These are phyloP conservation scores for Elachura formosa DNA, from an alignment of 2,113 vertebrate species.

Conservation along the genomic window DNA sequence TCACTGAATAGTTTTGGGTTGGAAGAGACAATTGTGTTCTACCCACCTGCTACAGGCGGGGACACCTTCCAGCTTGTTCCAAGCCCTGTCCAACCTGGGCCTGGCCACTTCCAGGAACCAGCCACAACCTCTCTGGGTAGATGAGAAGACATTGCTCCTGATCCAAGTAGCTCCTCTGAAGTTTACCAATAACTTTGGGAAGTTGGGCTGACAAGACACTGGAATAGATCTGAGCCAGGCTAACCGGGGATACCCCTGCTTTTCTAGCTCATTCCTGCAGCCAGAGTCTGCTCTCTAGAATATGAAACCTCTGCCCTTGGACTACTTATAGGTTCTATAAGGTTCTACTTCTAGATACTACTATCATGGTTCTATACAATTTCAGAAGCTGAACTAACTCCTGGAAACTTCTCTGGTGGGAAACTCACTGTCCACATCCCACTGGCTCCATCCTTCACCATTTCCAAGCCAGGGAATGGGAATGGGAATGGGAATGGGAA, in stretches of 20 bases:
- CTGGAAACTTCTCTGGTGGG: background rate
- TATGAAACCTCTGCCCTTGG: background rate
- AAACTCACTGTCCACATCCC: background rate
- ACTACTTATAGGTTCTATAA: background rate
- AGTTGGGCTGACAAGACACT: background rate
- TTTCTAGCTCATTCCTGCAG: background rate
- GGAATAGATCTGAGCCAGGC: background rate
- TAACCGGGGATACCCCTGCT: background rate
- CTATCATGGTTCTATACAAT: background rate
- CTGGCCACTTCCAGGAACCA: background rate
- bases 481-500: background rate
- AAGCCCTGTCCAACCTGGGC: background rate
- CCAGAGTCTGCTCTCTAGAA: background rate
- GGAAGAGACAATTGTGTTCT: background rate
- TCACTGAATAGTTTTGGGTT: background rate
- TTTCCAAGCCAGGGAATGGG: background rate
- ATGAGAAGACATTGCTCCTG: background rate
- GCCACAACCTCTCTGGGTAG: background rate
- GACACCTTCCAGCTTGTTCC: background rate
- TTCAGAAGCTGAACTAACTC: background rate
- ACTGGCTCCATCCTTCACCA: background rate
- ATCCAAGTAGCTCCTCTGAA: background rate
- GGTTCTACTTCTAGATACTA: background rate
- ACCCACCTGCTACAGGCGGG: background rate
- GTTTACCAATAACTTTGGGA: background rate